These are phyloP conservation scores for Lasioglossum albipes DNA, from an alignment of 1,140 invertebrate genomes.

Conservation along the genomic window DNA sequence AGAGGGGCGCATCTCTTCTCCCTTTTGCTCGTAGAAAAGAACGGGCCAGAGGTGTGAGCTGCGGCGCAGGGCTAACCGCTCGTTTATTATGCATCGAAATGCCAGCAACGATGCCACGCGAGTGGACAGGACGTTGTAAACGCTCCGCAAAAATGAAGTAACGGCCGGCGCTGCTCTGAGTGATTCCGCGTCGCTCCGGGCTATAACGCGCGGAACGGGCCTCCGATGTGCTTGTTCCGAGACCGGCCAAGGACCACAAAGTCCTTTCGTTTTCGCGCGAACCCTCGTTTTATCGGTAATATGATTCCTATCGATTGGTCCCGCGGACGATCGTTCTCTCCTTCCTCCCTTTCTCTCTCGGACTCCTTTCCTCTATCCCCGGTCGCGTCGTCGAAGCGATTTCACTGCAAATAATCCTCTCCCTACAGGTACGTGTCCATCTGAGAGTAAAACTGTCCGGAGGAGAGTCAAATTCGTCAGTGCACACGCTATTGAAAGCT, in stretches of 20 bases:
- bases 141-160: slow-evolving; percentile 77
- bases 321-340: not conserved
- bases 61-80: slow-evolving; percentile 74
- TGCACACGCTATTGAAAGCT: too few species aligned
- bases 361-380: too few species aligned
- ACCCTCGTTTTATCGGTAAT: slow-evolving; percentile 51
- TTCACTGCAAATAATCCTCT: too few species aligned
- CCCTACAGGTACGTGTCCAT: too few species aligned
- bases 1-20: not conserved
- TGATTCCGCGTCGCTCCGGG: slow-evolving; percentile 77
- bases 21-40: slow-evolving; percentile 37
- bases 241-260: not conserved
- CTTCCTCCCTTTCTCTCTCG: too few species aligned
- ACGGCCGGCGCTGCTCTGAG: slow-evolving; percentile 74
- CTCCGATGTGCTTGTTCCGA: slow-evolving; percentile 10
- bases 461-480: too few species aligned
- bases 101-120: slow-evolving; percentile 78
- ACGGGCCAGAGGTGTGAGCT: slow-evolving; percentile 71
- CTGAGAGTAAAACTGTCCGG: too few species aligned
- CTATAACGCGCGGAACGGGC: slow-evolving; percentile 28
- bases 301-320: slow-evolving; percentile 23
- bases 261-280: slow-evolving; percentile 47
- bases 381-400: too few species aligned
- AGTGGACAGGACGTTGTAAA: slow-evolving; percentile 79
- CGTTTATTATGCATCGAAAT: slow-evolving; percentile 81